Evolutionary conservation across 2,113 vertebrate species (phyloP).

Genomic region (Bettongia penicillata): DNA sequence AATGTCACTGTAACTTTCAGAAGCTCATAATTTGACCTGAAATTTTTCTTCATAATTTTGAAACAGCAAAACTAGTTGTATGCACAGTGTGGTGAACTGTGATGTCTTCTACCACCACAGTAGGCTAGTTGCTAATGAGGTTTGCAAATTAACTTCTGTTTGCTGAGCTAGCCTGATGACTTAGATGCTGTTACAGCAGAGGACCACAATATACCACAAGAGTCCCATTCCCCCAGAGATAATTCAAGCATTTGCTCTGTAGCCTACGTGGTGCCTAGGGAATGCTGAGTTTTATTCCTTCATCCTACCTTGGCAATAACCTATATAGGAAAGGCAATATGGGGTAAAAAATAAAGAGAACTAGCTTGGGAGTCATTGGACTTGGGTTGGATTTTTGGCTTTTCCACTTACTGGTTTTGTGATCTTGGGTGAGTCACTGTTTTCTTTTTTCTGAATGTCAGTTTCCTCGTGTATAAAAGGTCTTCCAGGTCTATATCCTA

Average conservation of each 20-base stretch:
- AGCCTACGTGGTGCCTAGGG: background rate
- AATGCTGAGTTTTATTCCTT: background rate
- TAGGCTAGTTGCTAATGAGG: background rate
- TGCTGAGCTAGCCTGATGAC: background rate
- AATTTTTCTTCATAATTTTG: background rate
- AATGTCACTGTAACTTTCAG: background rate
- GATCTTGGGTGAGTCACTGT: background rate
- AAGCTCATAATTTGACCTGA: conserved; percentile 2
- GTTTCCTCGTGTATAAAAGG: background rate
- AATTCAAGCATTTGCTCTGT: background rate
- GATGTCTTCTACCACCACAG: background rate
- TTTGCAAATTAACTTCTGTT: background rate
- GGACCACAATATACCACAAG: background rate
- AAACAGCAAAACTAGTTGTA: background rate
- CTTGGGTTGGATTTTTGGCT: background rate
- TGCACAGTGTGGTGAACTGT: background rate
- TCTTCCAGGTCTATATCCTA: background rate
- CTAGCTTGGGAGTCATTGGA: background rate
- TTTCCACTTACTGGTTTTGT: background rate
- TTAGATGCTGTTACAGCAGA: background rate
- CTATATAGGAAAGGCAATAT: background rate
- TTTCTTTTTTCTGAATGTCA: background rate
- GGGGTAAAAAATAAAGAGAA: background rate
- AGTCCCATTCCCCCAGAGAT: background rate
- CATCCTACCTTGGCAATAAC: background rate